Evolutionary conservation across 2,113 vertebrate genomes (phyloP).

Genomic region (Albula goreensis): DNA sequence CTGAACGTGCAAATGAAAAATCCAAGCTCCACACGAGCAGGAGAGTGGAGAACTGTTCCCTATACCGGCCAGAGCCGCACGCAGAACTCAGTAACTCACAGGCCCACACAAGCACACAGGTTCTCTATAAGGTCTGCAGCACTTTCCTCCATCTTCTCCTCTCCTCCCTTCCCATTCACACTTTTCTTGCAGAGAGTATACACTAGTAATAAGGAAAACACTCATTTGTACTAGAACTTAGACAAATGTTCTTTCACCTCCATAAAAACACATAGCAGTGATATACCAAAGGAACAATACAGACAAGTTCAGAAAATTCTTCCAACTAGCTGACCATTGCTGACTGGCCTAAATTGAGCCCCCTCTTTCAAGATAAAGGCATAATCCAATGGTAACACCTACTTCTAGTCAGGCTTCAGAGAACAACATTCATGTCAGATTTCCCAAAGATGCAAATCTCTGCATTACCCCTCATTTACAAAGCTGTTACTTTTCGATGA

Average conservation of each 20-base stretch:
- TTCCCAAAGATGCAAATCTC: not conserved
- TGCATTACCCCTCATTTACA: not conserved
- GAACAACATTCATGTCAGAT: not conserved
- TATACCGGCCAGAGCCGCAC: not conserved
- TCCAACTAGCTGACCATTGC: not conserved
- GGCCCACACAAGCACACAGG: not conserved
- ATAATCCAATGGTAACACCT: not conserved
- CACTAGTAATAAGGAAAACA: not conserved
- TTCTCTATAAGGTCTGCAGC: not conserved
- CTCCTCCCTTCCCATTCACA: not conserved
- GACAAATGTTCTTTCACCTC: not conserved
- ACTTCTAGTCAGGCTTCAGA: not conserved
- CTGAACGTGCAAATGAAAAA: not conserved
- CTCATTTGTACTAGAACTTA: not conserved
- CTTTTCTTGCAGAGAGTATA: not conserved
- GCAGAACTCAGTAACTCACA: not conserved
- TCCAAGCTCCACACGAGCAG: not conserved
- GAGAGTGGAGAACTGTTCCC: not conserved
- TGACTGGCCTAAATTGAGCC: too few relatives aligned
- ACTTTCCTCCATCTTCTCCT: not conserved
- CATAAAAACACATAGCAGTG: not conserved
- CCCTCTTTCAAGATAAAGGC: not conserved
- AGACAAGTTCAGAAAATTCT: not conserved
- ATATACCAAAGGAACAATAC: not conserved
- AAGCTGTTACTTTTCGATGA: not conserved